Evolutionary conservation across 2,113 vertebrate species (phyloP).

Genomic region (Jacana jacana): DNA sequence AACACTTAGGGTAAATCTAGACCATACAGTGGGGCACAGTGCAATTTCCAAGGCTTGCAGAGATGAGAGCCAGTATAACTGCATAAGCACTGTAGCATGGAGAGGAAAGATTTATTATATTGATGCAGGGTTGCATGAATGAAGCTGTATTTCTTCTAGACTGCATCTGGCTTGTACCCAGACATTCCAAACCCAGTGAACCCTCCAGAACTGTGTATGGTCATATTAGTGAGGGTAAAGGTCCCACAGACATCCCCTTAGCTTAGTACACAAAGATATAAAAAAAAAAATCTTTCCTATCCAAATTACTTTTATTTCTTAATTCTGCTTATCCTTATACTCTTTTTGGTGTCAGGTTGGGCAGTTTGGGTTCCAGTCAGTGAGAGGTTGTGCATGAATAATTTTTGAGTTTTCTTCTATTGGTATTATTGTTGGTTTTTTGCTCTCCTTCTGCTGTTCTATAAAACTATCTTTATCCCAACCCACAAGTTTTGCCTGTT

Average conservation of each 20-base stretch:
- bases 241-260: neutral
- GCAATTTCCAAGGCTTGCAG: neutral
- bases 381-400: neutral
- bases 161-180: neutral
- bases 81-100: neutral
- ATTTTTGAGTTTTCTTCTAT: neutral
- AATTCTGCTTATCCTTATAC: neutral
- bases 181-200: neutral
- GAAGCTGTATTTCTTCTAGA: neutral
- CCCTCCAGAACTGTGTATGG: neutral
- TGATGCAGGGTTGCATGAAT: neutral
- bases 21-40: neutral
- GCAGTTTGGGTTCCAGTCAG: neutral
- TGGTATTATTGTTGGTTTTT: neutral
- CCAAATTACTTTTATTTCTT: neutral
- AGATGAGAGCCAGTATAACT: neutral
- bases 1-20: neutral
- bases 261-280: neutral
- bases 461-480: neutral
- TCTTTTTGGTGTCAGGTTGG: neutral
- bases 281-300: neutral
- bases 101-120: conserved; percentile 5
- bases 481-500: neutral
- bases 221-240: neutral
- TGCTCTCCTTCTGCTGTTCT: neutral